Base-by-base conservation (phyloP, 2,888 invertebrate genomes). In the Rhingia rostrata region DNA sequence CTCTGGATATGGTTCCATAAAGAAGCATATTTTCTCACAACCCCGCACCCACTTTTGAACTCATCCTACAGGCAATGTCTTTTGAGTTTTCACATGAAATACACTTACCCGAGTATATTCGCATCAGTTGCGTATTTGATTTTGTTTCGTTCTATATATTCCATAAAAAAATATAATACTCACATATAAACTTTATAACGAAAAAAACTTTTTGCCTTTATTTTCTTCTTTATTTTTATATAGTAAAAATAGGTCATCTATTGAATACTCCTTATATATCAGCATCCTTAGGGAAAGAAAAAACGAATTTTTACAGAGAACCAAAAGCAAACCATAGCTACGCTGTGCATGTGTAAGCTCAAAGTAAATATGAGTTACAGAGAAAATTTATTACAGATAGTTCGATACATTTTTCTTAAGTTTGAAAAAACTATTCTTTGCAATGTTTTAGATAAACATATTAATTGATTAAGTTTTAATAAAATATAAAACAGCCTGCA, bases 171-270 rank as follows among this genome's bases (percentile, higher is more conserved):
- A 66, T 64, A 49, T 47, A 54, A 58, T 10, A 37, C n/a, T 4
- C 0, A 54, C 14, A 47, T 9, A 58, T 10, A 35, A 67, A 81
- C 63, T 81, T 81, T 74, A 63, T 69, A 81, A 69, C 80, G 58
- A 64, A 51, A 43, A 63, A 74, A 81, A 81, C 37, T 81, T 81
- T 81, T 70, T 56, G 61, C 45, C 56, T 66, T 67, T 67, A 39
- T 67, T 49, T 43, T 67, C 37, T 63, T 41, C 45, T 41, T 30
- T 32, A 56, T 54, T 66, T 63, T 64, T 56, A 58, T 41, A 32
- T 22, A 74, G 33, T 9, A 43, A 74, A 22, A 66, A 74, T 74
- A 66, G 74, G 74, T 74, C 66, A 58, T 66, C 64, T 58, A 66
- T 74, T 74, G 74, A 74, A 74, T 74, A 35, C 49, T n/a, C 0